phyloP scores from a whole-genome alignment of 2,888 invertebrate genomes.

The Nemapogon koenigi region DNA sequence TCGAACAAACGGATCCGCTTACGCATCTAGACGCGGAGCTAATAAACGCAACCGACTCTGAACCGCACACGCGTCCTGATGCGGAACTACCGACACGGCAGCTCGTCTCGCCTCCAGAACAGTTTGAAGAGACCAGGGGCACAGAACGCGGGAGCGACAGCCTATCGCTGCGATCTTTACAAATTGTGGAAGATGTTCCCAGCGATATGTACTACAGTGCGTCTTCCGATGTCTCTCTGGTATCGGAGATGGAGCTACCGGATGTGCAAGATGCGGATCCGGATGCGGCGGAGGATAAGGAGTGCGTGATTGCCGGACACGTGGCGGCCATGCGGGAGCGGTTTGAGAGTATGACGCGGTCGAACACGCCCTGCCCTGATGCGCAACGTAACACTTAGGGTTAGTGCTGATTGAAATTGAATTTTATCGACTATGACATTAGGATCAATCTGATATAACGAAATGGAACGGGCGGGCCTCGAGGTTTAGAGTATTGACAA shows the following conservation, averaged over 20 bases:
- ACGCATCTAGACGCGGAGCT: no score
- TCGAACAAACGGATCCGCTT: no score
- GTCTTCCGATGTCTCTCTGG: slow-evolving; percentile 44
- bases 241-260: slow-evolving; percentile 33
- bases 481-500: no score
- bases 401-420: no score
- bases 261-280: slow-evolving; percentile 19
- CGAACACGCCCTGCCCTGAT: slow-evolving; percentile 48
- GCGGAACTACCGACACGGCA: background rate
- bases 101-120: background rate
- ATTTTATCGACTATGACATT: no score
- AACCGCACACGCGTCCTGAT: background rate
- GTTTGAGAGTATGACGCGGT: slow-evolving; percentile 55
- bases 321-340: slow-evolving; percentile 59
- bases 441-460: no score
- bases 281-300: slow-evolving; percentile 27
- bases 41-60: background rate
- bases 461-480: no score
- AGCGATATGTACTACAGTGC: slow-evolving; percentile 54
- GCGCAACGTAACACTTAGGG: slow-evolving; percentile 6
- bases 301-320: slow-evolving; percentile 48
- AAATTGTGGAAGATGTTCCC: no score
- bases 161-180: no score
- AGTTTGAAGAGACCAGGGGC: background rate
- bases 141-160: background rate